Evolutionary conservation across 2,888 invertebrate genomes (phyloP).

Genomic region (Conomelus anceps): DNA sequence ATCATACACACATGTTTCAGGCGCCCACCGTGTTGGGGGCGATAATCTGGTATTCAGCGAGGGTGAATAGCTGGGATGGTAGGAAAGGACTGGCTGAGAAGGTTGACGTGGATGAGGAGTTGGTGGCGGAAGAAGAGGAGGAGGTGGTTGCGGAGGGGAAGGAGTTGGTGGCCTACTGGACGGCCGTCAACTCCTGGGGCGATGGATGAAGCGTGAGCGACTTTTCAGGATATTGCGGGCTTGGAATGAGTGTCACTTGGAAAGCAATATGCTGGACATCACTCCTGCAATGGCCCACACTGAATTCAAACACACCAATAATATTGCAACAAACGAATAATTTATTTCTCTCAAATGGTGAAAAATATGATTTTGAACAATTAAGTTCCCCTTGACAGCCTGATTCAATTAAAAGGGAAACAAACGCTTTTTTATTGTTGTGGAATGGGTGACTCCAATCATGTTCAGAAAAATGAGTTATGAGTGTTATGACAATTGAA

Average conservation of each 20-base stretch:
- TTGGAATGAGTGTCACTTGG: neutral
- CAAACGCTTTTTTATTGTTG: neutral
- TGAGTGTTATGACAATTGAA: neutral
- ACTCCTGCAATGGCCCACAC: neutral
- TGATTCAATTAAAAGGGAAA: neutral
- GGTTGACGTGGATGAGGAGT: neutral
- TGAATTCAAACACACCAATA: neutral
- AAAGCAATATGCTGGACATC: neutral
- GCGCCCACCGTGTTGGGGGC: neutral
- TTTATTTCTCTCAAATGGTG: neutral
- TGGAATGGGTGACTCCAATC: neutral
- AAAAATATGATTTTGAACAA: neutral
- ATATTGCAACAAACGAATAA: neutral
- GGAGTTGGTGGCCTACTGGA: neutral
- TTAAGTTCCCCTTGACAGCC: no score
- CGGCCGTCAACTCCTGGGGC: neutral
- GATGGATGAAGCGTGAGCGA: no score
- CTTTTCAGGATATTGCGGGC: neutral
- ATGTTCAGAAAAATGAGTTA: neutral
- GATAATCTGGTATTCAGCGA: neutral
- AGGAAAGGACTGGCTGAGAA: neutral
- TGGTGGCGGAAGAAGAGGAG: neutral
- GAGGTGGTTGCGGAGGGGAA: neutral
- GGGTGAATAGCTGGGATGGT: neutral
- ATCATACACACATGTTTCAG: neutral